Base-by-base conservation (phyloP, 2,113 vertebrate genomes). In the Coptodon rendalli region DNA sequence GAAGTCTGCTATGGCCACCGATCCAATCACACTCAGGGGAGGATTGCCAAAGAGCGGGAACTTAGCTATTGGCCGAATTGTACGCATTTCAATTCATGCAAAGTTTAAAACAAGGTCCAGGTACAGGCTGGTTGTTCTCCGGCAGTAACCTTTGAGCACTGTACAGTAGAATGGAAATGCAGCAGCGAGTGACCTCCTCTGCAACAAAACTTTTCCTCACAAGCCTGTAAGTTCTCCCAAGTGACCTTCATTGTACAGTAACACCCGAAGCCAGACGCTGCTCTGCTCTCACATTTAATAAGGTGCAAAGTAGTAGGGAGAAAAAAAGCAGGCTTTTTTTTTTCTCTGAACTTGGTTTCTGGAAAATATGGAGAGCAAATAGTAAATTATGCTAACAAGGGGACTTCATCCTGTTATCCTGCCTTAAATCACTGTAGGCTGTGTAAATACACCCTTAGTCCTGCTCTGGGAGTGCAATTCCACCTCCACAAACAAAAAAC, bases 361-460 rank as follows among this genome's bases (percentile, higher is more conserved):
- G 50, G 87, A 89, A 95, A 90, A 89, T 83, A 80, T 66, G 78
- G 68, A 71, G 78, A 53, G 40, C 79, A 53, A 76, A 85, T 63
- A 89, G 89, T 94, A 94, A 93, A 94, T 91, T 88, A 81, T 38
- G 22, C 54, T 93, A 92, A 93, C 91, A 92, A 94, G 89, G 81
- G 68, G 83, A 89, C 53, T 85, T 81, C 86, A 43, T 89, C 84
- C 87, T 91, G 81, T 89, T 88, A 76, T 91, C 83, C 91, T 85
- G 88, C 63, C 13, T 86, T 91, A 93, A 91, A 92, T 94, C 92
- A 90, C 78, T 22, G 22, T 83, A 12, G 82, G 81, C 82, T 56
- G 59, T 71, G 82, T 83, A 52, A 86, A 90, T 54, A 71, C 81
- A 61, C 84, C 31, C 43, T 86, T 45, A 84, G 61, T 83, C 38